Evolutionary conservation across 2,113 vertebrate species (phyloP), one percentile per base, ranked within the genome.

Genomic region (Odontesthes bonariensis): DNA sequence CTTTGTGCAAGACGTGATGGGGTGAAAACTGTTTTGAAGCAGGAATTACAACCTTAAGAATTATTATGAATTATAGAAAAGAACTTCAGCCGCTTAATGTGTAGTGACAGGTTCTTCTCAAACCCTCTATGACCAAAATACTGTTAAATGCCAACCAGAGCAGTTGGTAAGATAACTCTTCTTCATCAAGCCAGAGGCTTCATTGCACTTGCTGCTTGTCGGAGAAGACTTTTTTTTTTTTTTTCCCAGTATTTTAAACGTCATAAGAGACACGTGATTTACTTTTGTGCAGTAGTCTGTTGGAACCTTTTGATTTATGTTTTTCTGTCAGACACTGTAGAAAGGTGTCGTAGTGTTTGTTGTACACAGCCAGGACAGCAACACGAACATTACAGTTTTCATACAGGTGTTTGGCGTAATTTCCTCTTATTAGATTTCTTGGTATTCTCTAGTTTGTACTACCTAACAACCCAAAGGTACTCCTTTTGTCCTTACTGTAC

Each of bases 401-500:
- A 79, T 77, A 32, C 66, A 71, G 57, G 52, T 83, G 57, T 82
- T 23, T 33, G 31, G 46, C 23, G 20, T 56, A 6, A 62, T 66
- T 23, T 63, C 58, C 31, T 27, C 11, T 27, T 19, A 35, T 16
- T 8, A 49, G 27, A 53, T 60, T 69, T 69, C 2, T 47, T 64
- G 69, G 55, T 70, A 69, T 56, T 20, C 7, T 73, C 32, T 53
- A 47, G 56, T 69, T 75, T 78, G 56, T 62, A 85, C 82, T 88
- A 85, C 86, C 79, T 84, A 69, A 33, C 5, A 12, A 77, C 60
- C 46, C 59, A 77, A 71, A 88, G 91, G 86, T 88, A 64, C 90
- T 90, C 91, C 91, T 93, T 85, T 83, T 92, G 90, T 91, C 86
- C 89, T 92, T 89, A 89, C 91, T 77, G 75, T 84, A 85, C 82